Conservation (phyloP, 2,113 vertebrate genomes). For the Sceloporus undulatus region DNA sequence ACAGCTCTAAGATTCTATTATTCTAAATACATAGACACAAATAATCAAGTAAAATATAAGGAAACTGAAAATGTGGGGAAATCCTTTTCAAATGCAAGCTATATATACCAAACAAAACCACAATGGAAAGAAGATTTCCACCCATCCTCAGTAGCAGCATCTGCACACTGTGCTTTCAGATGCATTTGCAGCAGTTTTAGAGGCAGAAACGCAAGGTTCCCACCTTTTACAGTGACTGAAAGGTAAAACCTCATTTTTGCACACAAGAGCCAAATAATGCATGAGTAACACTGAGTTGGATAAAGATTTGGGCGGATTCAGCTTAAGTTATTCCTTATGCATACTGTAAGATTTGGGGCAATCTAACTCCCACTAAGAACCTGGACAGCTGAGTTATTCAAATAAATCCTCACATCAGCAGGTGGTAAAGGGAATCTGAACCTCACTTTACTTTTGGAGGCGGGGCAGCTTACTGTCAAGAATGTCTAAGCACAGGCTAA, state of each 20-base stretch:
- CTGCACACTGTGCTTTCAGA: neutral
- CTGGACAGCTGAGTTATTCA: constrained; percentile 59
- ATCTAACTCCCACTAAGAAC: constrained; percentile 51
- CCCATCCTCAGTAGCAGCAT: neutral
- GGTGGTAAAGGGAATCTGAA: constrained; percentile 56
- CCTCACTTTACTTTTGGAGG: constrained; percentile 27
- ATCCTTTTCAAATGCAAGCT: too few species aligned
- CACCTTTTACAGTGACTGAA: neutral
- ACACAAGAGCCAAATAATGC: constrained; percentile 34
- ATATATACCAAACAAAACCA: too few species aligned
- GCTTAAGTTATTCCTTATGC: constrained; percentile 41
- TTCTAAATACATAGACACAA: too few species aligned
- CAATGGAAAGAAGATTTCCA: neutral
- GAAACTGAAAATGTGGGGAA: too few species aligned
- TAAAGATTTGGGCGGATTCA: constrained; percentile 51
- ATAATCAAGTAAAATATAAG: too few species aligned
- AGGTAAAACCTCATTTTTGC: neutral
- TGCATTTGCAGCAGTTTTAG: neutral
- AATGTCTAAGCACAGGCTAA: constrained; percentile 40
- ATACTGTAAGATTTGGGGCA: constrained; percentile 43
- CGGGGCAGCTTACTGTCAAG: constrained; percentile 49
- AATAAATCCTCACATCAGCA: constrained; percentile 56
- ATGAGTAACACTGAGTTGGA: constrained; percentile 4
- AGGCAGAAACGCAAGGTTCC: neutral
- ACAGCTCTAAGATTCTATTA: too few species aligned